Evolutionary conservation across 2,888 invertebrate genomes (phyloP), one percentile per base, ranked within the genome.

Genomic region (Tinea semifulvella): DNA sequence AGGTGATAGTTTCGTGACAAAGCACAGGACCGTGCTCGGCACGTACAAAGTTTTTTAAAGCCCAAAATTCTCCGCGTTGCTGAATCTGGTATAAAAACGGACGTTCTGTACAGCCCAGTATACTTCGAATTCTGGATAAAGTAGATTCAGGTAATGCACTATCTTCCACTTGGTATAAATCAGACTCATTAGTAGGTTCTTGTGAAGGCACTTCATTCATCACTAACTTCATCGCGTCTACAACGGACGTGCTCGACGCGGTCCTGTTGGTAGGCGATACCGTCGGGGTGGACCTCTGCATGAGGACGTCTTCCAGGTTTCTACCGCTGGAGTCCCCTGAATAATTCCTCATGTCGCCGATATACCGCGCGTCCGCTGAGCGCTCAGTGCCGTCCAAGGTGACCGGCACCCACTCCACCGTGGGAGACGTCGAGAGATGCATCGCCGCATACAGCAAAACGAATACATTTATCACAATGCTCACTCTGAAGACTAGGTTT

Each of bases 1-100:
- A 94, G 1, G 96, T 96, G 52, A 96, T 85, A 53, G 88, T 88
- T 70, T 94, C 92, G 71, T 92, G 90, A 71, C 94, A 94, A 60
- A 80, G 83, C 42, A 90, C 65, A 35, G 76, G 67, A 13, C 86
- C 86, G 57, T 87, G 87, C 47, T 88, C 87, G 47, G 92, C 91
- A 28, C 85, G 85, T 52, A 94, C 86, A 63, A 90, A 94, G 76
- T 95, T 94, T 72, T 92, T 90, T 48, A 95, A 79, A 55, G 94
- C 93, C 94, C 94, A 94, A 67, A 89, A 94, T 58, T 90, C 90
- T 14, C 91, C 91, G 1, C 90, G 85, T 60, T 91, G 91, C 45
- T 85, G 72, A 35, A 85, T 88, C 55, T 84, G 79, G 7, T 86
- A 81, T 46, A 73, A 63, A 53, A 81, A 84, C 22, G 84, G 83